Conservation (phyloP, 2,888 invertebrate species). For the Aplocera efformata region DNA sequence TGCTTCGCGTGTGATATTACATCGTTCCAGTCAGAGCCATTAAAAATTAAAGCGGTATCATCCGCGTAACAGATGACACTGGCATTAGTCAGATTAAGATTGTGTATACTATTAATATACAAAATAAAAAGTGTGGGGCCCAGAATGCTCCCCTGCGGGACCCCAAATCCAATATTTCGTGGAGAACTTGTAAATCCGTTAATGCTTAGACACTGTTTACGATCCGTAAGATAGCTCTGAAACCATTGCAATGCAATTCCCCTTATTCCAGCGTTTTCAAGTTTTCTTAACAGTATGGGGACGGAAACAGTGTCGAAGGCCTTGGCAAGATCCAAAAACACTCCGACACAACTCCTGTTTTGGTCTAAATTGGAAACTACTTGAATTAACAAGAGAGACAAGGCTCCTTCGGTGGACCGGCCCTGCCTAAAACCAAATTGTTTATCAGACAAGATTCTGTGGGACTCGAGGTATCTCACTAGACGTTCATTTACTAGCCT, state of each 20-base stretch:
- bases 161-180: no score
- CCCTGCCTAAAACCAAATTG: no score
- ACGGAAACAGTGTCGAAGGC: not conserved
- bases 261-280: not conserved
- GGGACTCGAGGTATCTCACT: no score
- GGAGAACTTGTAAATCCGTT: not conserved
- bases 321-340: not conserved
- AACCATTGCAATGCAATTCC: not conserved
- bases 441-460: no score
- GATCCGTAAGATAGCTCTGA: not conserved
- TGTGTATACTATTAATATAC: not conserved
- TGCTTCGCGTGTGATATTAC: not conserved
- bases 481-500: no score
- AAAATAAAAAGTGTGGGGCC: not conserved
- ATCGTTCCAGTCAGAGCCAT: not conserved
- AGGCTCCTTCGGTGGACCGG: not conserved
- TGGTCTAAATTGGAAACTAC: not conserved
- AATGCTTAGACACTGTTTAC: not conserved
- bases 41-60: not conserved
- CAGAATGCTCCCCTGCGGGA: not conserved
- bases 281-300: not conserved
- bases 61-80: not conserved
- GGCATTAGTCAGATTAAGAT: no score
- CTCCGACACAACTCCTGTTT: not conserved
- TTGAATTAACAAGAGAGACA: not conserved